Base-by-base conservation (phyloP, 92 coral and sea anemone species). In the Umimayanthus chanpuru region DNA sequence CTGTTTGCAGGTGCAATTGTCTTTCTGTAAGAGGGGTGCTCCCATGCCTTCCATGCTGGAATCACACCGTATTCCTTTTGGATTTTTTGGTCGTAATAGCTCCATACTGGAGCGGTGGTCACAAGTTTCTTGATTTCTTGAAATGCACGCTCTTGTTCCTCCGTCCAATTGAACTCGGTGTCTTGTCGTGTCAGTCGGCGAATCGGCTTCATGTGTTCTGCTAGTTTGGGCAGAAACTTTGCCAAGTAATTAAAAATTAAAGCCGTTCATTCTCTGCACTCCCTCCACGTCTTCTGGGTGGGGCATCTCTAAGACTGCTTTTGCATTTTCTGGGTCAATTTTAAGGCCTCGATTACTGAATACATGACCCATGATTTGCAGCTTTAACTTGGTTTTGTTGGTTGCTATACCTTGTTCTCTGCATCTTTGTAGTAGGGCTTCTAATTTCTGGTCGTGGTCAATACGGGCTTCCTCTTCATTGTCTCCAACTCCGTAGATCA, bases 401-500 rank as follows among this genome's bases (percentile, higher is more conserved):
- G 88, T 47, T 16, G 87, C 90, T 20, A 92, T 89, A 4, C 90
- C 94, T 1, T 72, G 89, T 23, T 85, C 89, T 29, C 64, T 11
- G 80, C 88, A 90, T 86, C 90, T 49, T 47, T 90, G 43, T 8
- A 86, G 88, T 25, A 90, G 86, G 20, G 79, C 87, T 53, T 70
- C 80, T n/a, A 92, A 70, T 0, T 89, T 92, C 23, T 83, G 55
- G 76, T 92, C 88, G 41, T 89, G 89, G 58, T 89, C 88, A 1
- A 67, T 74, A 16, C 40, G 66, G 56, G 90, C 92, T 25, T 78
- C 86, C n/a, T n/a, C n/a, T n/a, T n/a, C n/a, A n/a, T n/a, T n/a
- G n/a, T n/a, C n/a, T n/a, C n/a, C n/a, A n/a, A n/a, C n/a, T n/a
- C 92, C 90, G 80, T 89, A 89, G 1, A 85, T 56, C 36, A 50